Conservation (phyloP, 1,140 invertebrate genomes). For the Lucilia sericata region DNA sequence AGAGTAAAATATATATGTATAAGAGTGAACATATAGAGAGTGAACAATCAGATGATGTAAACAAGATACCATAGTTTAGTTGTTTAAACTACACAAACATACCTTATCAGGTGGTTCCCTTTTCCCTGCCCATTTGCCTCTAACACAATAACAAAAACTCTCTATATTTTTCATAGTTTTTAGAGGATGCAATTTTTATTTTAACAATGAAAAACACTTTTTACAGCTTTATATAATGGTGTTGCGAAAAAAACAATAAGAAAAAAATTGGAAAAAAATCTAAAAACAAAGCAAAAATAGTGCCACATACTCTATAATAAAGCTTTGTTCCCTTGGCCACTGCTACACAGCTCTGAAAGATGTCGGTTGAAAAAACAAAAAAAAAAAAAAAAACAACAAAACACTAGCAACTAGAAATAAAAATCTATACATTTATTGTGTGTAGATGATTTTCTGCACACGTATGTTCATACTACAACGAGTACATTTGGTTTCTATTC, state of each 20-base stretch:
- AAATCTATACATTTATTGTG: background rate
- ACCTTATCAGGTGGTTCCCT: background rate
- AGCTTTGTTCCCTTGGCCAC: background rate
- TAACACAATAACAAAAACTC: background rate
- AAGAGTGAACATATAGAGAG: background rate
- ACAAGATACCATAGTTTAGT: slow-evolving; percentile 24
- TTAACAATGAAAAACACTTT: slow-evolving; percentile 26
- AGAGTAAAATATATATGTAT: background rate
- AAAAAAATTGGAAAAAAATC: background rate
- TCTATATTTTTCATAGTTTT: slow-evolving; percentile 12
- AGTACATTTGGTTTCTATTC: slow-evolving; percentile 8
- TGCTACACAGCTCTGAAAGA: background rate
- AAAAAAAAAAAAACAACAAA: no score
- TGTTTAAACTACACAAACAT: background rate
- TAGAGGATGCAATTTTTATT: slow-evolving; percentile 25
- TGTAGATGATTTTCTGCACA: background rate
- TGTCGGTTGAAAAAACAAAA: no score
- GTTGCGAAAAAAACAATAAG: background rate
- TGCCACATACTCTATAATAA: background rate
- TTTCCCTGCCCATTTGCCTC: background rate
- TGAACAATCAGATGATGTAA: slow-evolving; percentile 15
- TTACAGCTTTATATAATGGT: slow-evolving; percentile 19
- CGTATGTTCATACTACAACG: background rate
- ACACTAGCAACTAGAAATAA: background rate
- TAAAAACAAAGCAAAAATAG: background rate